These are phyloP conservation scores for Brachionus paranguensis DNA, from an alignment of 1,140 invertebrate species.

Conservation along the genomic window DNA sequence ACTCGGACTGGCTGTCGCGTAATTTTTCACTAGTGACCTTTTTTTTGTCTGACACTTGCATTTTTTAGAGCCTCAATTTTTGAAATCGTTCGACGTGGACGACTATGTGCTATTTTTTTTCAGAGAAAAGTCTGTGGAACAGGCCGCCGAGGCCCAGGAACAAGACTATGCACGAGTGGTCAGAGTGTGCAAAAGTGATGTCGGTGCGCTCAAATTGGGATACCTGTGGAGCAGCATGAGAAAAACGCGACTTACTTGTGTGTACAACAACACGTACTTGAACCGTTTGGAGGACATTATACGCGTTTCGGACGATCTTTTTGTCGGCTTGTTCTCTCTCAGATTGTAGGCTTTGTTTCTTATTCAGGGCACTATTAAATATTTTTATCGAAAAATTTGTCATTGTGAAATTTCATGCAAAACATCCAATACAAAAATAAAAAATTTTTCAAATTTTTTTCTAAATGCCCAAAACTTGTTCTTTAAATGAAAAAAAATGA, in stretches of 20 bases:
- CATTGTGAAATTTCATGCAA: too few species aligned
- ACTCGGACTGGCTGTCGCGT: constrained; percentile 32
- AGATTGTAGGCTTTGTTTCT: background rate
- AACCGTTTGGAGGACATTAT: constrained; percentile 15
- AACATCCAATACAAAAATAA: too few species aligned
- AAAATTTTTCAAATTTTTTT: too few species aligned
- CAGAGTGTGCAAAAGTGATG: constrained; percentile 45
- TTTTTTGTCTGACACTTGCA: background rate
- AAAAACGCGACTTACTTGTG: constrained; percentile 27
- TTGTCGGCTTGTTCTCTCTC: background rate
- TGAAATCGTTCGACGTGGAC: constrained; percentile 79
- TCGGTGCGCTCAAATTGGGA: background rate
- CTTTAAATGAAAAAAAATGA: too few species aligned
- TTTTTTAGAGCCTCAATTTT: constrained; percentile 70
- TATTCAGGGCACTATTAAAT: too few species aligned
- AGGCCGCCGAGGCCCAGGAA: constrained; percentile 76
- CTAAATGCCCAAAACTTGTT: too few species aligned
- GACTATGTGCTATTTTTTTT: constrained; percentile 82
- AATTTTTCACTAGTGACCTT: background rate
- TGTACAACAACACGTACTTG: constrained; percentile 31
- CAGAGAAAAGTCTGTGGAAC: constrained; percentile 79
- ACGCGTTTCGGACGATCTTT: background rate
- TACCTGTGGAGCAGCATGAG: constrained; percentile 39
- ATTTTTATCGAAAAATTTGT: too few species aligned
- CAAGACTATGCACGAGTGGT: constrained; percentile 49